Percentiles rank a stretch among this genome's conserved stretches.
These are phyloP conservation scores for Barnardius zonarius DNA, from an alignment of 2,113 vertebrate genomes.

Conservation along the genomic window DNA sequence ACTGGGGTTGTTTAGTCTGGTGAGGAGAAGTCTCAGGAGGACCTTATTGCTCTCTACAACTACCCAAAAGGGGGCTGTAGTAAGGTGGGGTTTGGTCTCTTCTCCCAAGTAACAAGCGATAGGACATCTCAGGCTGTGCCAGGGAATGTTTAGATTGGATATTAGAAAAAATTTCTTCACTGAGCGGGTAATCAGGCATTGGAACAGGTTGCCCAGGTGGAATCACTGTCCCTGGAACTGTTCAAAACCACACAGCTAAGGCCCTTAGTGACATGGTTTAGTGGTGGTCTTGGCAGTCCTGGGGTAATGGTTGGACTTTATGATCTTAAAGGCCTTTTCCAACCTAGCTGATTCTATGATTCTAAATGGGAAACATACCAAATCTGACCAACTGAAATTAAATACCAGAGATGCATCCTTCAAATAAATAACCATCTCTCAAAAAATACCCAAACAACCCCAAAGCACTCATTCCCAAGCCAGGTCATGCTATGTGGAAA, in stretches of 20 bases:
- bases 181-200: neutral
- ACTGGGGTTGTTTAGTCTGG: neutral
- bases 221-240: neutral
- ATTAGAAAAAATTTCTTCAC: neutral
- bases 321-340: neutral
- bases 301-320: neutral
- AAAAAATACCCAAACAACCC: neutral
- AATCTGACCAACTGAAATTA: neutral
- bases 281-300: neutral
- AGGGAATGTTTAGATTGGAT: neutral
- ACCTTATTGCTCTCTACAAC: neutral
- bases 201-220: neutral
- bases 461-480: neutral
- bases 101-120: neutral
- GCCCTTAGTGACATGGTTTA: neutral
- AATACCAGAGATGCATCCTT: neutral
- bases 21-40: neutral
- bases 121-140: neutral
- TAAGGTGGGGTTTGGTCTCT: neutral
- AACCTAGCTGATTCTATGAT: neutral
- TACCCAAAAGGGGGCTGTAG: neutral
- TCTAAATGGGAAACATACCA: neutral
- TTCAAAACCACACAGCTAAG: neutral
- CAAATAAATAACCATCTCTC: neutral
- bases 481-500: neutral